Evolutionary conservation across 2,888 invertebrate genomes (phyloP).

Genomic region (Limnephilus auricula): DNA sequence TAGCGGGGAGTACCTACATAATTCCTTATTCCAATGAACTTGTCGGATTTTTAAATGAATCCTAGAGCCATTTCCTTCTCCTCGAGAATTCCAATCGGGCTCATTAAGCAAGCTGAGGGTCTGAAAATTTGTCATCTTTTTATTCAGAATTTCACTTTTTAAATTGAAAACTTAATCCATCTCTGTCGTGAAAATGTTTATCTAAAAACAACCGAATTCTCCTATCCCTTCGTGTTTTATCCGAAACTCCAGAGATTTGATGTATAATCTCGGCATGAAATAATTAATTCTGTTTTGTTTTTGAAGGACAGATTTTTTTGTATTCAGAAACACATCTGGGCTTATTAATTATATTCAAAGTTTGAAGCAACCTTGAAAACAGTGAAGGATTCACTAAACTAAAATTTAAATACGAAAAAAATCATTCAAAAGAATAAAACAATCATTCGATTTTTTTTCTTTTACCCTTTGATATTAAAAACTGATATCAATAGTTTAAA

Average conservation of each 20-base stretch:
- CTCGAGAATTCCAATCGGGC: slow-evolving; percentile 21
- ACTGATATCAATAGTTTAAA: too few relatives aligned
- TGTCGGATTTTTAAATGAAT: slow-evolving; percentile 22
- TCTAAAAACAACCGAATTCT: neutral
- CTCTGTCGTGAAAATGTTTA: slow-evolving; percentile 27
- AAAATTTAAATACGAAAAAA: neutral
- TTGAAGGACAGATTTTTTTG: neutral
- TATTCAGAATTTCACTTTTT: neutral
- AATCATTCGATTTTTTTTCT: neutral
- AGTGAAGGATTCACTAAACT: neutral
- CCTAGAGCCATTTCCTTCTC: neutral
- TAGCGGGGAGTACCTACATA: neutral
- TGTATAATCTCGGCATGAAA: neutral
- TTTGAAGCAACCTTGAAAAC: neutral
- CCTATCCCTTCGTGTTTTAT: slow-evolving; percentile 8
- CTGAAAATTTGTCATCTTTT: neutral
- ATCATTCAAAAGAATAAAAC: neutral
- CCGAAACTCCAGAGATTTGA: slow-evolving; percentile 1
- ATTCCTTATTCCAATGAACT: slow-evolving; percentile 3
- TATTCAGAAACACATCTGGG: neutral
- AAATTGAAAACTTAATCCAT: slow-evolving; percentile 14
- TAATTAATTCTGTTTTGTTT: slow-evolving; percentile 21
- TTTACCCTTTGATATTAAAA: neutral
- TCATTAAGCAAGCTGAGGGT: slow-evolving; percentile 21
- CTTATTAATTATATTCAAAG: neutral